Evolutionary conservation across 2,797 vertebrate species (phyloP).

Genomic region (Catostomus latipinnis): DNA sequence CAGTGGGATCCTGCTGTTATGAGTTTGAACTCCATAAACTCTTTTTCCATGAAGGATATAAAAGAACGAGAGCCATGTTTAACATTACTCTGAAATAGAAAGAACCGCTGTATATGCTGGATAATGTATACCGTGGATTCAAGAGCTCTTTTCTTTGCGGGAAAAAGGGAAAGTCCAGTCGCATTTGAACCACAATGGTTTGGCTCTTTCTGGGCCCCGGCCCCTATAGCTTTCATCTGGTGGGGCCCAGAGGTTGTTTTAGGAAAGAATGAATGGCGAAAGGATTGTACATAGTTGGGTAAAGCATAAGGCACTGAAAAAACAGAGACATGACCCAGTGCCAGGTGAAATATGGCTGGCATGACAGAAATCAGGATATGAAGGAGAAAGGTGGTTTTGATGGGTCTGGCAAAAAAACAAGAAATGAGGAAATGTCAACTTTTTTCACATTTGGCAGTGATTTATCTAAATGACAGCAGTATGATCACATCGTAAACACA

Average conservation of each 20-base stretch:
- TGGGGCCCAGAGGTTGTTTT: conserved; percentile 69
- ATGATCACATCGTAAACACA: not conserved
- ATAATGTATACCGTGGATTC: conserved; percentile 58
- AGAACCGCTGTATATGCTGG: conserved; percentile 66
- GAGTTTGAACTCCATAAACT: conserved; percentile 63
- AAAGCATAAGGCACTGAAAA: conserved; percentile 66
- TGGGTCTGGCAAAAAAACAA: conserved; percentile 61
- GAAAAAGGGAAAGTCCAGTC: conserved; percentile 43
- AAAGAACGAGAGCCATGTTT: conserved; percentile 13
- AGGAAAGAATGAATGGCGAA: conserved; percentile 69
- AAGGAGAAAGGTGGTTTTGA: conserved; percentile 68
- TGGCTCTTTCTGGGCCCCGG: conserved; percentile 57
- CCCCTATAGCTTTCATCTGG: conserved; percentile 61
- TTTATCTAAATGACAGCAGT: conserved; percentile 67
- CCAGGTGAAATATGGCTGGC: conserved; percentile 74
- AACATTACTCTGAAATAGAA: conserved; percentile 69
- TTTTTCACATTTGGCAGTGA: conserved; percentile 73
- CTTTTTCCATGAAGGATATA: conserved; percentile 62
- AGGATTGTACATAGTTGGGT: conserved; percentile 43
- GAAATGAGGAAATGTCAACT: conserved; percentile 63
- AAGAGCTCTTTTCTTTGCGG: conserved; percentile 24
- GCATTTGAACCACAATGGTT: conserved; percentile 48
- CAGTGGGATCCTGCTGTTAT: conserved; percentile 31
- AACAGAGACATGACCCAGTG: conserved; percentile 62
- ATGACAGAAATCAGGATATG: conserved; percentile 72